A percentile compares a stretch with the other conserved stretches of the same genome.
Conservation (phyloP, 2,113 vertebrate species). For the Toxotes jaculatrix region DNA sequence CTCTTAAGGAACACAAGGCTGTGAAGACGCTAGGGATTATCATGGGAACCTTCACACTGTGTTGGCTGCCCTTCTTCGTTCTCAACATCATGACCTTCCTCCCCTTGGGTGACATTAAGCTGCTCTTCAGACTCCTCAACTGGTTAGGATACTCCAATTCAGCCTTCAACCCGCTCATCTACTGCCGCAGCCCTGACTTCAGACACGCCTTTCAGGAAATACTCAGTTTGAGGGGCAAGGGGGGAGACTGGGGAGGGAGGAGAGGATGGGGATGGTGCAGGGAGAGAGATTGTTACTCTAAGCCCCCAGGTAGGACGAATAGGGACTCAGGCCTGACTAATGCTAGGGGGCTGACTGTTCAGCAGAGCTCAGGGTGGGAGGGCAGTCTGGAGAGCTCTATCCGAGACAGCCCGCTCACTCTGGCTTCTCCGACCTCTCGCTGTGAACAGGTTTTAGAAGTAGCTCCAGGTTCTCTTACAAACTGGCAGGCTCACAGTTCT, state of each 20-base stretch:
- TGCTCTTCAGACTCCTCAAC: constrained; percentile 91
- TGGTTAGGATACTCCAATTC: constrained; percentile 98
- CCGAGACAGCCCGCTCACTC: constrained; percentile 36
- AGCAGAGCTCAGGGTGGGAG: constrained; percentile 47
- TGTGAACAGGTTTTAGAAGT: constrained; percentile 79
- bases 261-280: constrained; percentile 71
- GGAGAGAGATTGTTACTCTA: constrained; percentile 65
- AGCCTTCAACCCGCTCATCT: constrained; percentile 96
- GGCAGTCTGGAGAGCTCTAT: constrained; percentile 81
- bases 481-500: constrained; percentile 59
- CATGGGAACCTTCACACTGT: constrained; percentile 97
- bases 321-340: constrained; percentile 8
- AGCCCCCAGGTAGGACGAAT: constrained; percentile 26
- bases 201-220: constrained; percentile 95
- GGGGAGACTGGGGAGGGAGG: constrained; percentile 72
- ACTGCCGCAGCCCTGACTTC: constrained; percentile 96
- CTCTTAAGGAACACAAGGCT: constrained; percentile 95
- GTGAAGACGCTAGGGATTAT: constrained; percentile 98
- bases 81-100: constrained; percentile 90
- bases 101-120: constrained; percentile 81
- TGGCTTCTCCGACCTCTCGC: constrained; percentile 28
- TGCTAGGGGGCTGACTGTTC: neutral
- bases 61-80: constrained; percentile 98
- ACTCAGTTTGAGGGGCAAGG: constrained; percentile 86
- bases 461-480: constrained; percentile 81